Evolutionary conservation across 2,888 invertebrate genomes (phyloP).

Genomic region (Coelopa pilipes): DNA sequence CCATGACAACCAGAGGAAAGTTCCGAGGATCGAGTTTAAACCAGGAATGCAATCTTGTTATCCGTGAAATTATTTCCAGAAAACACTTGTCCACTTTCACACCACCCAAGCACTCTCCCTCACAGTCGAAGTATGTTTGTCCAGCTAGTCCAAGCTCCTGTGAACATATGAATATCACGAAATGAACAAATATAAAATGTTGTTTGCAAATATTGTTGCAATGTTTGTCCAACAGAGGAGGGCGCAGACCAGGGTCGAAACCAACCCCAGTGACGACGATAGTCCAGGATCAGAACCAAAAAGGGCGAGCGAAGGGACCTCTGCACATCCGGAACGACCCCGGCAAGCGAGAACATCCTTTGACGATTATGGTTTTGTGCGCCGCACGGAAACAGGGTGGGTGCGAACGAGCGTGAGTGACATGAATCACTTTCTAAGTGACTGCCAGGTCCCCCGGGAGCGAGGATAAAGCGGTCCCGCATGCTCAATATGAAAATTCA

Average conservation of each 20-base stretch:
- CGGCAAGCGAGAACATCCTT: constrained; percentile 43
- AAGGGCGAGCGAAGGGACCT: too few relatives aligned
- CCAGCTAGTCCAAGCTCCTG: constrained; percentile 25
- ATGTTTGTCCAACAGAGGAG: constrained; percentile 33
- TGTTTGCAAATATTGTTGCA: constrained; percentile 43
- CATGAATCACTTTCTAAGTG: constrained; percentile 65
- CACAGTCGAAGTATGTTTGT: not conserved
- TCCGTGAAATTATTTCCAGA: constrained; percentile 17
- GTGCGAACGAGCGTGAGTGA: constrained; percentile 43
- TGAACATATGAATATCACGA: constrained; percentile 40
- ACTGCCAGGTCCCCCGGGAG: constrained; percentile 48
- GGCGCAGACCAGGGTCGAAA: not conserved
- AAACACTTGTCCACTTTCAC: constrained; percentile 28
- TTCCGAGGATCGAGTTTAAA: too few relatives aligned
- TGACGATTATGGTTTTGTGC: constrained; percentile 49
- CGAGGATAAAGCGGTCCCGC: constrained; percentile 21
- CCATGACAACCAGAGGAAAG: too few relatives aligned
- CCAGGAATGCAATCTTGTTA: constrained; percentile 22
- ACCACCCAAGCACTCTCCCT: not conserved
- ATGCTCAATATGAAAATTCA: constrained; percentile 62
- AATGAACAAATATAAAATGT: constrained; percentile 40
- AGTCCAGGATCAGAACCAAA: constrained; percentile 35
- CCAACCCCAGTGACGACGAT: constrained; percentile 22
- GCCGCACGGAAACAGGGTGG: constrained; percentile 35
- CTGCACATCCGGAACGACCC: constrained; percentile 15